Percentiles rank a stretch among this genome's conserved stretches.
Conservation (phyloP, 64 coral and sea anemone species). For the Actinia equina region DNA sequence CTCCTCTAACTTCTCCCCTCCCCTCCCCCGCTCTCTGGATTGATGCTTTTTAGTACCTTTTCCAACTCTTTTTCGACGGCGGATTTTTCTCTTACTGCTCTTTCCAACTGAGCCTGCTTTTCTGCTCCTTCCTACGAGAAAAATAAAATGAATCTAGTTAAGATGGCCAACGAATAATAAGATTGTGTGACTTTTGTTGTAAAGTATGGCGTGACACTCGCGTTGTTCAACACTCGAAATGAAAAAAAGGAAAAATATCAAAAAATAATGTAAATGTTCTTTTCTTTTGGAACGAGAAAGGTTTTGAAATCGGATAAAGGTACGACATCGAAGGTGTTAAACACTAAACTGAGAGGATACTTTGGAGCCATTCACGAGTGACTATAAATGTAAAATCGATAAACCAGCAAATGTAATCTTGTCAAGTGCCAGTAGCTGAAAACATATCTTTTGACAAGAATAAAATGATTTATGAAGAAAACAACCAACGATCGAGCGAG, state of each 20-base stretch:
- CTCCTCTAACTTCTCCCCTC: no score
- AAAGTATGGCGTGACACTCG: neutral
- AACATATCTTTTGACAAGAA: neutral
- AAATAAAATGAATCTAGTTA: neutral
- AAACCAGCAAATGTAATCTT: neutral
- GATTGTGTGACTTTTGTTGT: neutral
- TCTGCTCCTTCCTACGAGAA: slow-evolving; percentile 78
- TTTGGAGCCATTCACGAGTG: neutral
- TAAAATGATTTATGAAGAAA: neutral
- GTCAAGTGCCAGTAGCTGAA: neutral
- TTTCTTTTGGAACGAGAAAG: neutral
- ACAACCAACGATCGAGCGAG: neutral
- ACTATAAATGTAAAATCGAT: neutral
- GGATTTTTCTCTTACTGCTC: slow-evolving; percentile 80
- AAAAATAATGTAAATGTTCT: neutral
- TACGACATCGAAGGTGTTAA: neutral
- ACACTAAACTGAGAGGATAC: no score
- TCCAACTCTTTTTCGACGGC: slow-evolving; percentile 94
- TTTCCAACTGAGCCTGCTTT: slow-evolving; percentile 91
- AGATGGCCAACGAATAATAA: neutral
- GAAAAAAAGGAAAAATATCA: neutral
- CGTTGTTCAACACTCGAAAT: neutral
- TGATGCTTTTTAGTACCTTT: slow-evolving; percentile 57
- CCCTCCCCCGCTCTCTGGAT: neutral
- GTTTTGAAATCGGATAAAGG: neutral